Evolutionary conservation across 1,140 invertebrate genomes (phyloP).

Genomic region (Drosophila nasuta): DNA sequence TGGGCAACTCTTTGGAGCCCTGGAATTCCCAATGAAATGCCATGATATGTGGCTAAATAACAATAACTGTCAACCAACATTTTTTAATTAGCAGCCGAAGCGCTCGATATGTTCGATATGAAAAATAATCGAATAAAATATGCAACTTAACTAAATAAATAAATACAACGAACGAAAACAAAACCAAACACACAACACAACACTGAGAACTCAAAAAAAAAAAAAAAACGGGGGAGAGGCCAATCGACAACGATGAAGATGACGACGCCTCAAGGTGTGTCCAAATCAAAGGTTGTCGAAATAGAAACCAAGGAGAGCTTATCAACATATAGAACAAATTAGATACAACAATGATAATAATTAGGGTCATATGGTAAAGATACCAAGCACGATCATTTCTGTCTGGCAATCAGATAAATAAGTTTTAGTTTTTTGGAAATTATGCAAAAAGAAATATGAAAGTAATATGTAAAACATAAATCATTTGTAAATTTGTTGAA

Average conservation of each 20-base stretch:
- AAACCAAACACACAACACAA: slow-evolving; percentile 5
- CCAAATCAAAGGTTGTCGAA: slow-evolving; percentile 12
- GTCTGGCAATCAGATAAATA: slow-evolving; percentile 5
- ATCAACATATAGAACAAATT: slow-evolving; percentile 35
- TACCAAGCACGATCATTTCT: background rate
- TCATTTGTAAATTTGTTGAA: too few relatives aligned
- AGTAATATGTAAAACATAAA: too few relatives aligned
- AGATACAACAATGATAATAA: slow-evolving; percentile 35
- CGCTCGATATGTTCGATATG: slow-evolving; percentile 39
- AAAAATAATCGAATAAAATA: slow-evolving; percentile 68
- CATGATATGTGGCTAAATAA: slow-evolving; percentile 81
- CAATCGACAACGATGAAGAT: background rate
- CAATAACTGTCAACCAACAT: slow-evolving; percentile 77
- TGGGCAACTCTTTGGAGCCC: slow-evolving; percentile 59
- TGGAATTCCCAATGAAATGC: slow-evolving; percentile 82
- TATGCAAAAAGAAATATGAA: background rate
- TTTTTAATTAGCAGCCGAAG: slow-evolving; percentile 73
- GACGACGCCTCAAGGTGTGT: slow-evolving; percentile 46
- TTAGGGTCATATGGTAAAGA: slow-evolving; percentile 22
- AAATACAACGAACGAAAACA: slow-evolving; percentile 15
- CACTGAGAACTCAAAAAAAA: slow-evolving; percentile 1
- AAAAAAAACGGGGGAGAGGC: background rate
- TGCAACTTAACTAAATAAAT: slow-evolving; percentile 61
- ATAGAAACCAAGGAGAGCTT: slow-evolving; percentile 28
- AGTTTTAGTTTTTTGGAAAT: slow-evolving; percentile 11